phyloP scores from a whole-genome alignment of 2,888 invertebrate species.

The Luperina nickerlii region DNA sequence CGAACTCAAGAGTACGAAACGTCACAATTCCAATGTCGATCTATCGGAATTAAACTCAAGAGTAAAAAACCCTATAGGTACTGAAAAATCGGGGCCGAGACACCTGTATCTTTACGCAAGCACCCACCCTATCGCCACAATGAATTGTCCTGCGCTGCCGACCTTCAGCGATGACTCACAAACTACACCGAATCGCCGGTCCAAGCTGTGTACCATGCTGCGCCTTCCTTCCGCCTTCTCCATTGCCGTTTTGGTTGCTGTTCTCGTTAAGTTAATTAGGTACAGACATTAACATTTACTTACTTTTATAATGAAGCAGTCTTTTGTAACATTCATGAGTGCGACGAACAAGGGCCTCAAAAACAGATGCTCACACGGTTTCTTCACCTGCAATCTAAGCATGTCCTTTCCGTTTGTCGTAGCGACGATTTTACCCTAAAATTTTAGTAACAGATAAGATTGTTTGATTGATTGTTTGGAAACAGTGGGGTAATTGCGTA shows the following conservation, averaged over 20 bases:
- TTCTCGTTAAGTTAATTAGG: background rate
- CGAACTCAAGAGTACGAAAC: no score
- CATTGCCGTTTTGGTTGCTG: background rate
- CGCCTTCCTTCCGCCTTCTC: background rate
- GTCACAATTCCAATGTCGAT: no score
- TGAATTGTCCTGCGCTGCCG: no score
- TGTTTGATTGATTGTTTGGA: background rate
- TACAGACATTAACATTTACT: slow-evolving; percentile 6
- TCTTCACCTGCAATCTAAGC: slow-evolving; percentile 80
- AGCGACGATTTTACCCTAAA: slow-evolving; percentile 80
- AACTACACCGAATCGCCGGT: background rate
- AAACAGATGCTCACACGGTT: slow-evolving; percentile 83
- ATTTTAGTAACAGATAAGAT: slow-evolving; percentile 17
- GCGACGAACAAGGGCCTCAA: slow-evolving; percentile 75
- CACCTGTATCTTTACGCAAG: background rate
- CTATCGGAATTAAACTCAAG: no score
- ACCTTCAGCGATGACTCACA: background rate
- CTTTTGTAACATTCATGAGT: slow-evolving; percentile 73
- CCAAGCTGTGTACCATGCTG: background rate
- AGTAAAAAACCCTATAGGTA: background rate
- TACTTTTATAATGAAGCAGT: slow-evolving; percentile 71
- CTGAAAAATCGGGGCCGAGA: background rate
- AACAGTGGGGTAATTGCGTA: background rate
- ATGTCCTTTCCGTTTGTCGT: slow-evolving; percentile 76
- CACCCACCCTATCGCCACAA: background rate